Conservation (phyloP, 2,888 invertebrate genomes). For the Andrena haemorrhoa region DNA sequence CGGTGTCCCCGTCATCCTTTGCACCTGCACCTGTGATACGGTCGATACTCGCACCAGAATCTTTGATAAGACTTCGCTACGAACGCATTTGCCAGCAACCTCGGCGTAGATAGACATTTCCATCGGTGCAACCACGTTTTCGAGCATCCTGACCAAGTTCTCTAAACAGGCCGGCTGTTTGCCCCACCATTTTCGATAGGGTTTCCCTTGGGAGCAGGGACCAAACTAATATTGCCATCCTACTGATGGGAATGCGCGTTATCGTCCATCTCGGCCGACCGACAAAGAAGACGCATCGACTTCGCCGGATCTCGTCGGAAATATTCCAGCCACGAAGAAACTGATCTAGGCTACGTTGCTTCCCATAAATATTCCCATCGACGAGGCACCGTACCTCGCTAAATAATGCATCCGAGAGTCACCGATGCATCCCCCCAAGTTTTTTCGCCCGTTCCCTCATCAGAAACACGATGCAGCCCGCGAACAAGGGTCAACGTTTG, state of each 20-base stretch:
- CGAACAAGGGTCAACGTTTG: background rate
- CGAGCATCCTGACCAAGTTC: conserved; percentile 5
- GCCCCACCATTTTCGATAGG: conserved; percentile 8
- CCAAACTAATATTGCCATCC: conserved; percentile 37
- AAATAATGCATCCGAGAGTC: conserved; percentile 12
- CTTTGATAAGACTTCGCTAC: background rate
- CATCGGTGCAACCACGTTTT: background rate
- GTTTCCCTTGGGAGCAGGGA: background rate
- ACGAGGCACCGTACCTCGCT: background rate
- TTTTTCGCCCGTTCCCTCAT: background rate
- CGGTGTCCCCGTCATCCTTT: background rate
- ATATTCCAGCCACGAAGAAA: conserved; percentile 20
- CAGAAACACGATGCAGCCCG: background rate
- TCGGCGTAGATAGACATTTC: background rate
- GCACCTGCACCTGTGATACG: background rate
- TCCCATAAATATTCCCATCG: background rate
- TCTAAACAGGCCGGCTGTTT: conserved; percentile 20
- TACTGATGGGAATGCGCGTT: conserved; percentile 41
- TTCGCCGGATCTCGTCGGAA: background rate
- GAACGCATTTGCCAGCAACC: background rate
- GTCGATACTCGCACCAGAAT: background rate
- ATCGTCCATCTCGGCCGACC: conserved; percentile 16
- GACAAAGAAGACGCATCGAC: conserved; percentile 25
- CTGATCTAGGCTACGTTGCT: background rate
- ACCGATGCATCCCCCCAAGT: background rate